Evolutionary conservation across 2,797 vertebrate species (phyloP).

Genomic region (Sebastes oblongus): DNA sequence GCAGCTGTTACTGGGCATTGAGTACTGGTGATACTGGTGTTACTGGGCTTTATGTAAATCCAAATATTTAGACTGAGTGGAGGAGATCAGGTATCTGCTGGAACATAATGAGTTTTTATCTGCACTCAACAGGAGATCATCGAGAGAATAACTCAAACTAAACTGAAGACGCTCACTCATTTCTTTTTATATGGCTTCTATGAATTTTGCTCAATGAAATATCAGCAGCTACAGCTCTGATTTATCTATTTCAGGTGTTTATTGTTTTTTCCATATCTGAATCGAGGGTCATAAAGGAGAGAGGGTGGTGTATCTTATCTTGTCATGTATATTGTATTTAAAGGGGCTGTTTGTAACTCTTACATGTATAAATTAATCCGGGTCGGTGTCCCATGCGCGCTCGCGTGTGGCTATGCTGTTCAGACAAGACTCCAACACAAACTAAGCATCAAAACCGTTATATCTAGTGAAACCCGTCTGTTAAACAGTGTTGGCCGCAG

Average conservation of each 20-base stretch:
- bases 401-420: no score
- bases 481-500: no score
- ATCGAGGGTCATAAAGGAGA: not conserved
- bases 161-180: not conserved
- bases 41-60: constrained; percentile 50
- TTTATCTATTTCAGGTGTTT: not conserved
- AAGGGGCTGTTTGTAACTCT: no score
- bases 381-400: no score
- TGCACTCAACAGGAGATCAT: not conserved
- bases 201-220: not conserved
- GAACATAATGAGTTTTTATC: constrained; percentile 53
- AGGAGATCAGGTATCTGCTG: constrained; percentile 54
- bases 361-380: no score
- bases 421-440: no score
- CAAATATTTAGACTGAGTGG: constrained; percentile 73
- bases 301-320: not conserved
- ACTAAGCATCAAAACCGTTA: no score
- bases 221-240: not conserved
- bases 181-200: not conserved
- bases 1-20: constrained; percentile 44
- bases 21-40: constrained; percentile 35
- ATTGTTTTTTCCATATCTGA: not conserved
- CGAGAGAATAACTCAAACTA: not conserved
- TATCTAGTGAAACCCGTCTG: no score
- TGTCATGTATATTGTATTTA: no score